phyloP scores from a whole-genome alignment of 2,888 invertebrate species.

The Achlya flavicornis region DNA sequence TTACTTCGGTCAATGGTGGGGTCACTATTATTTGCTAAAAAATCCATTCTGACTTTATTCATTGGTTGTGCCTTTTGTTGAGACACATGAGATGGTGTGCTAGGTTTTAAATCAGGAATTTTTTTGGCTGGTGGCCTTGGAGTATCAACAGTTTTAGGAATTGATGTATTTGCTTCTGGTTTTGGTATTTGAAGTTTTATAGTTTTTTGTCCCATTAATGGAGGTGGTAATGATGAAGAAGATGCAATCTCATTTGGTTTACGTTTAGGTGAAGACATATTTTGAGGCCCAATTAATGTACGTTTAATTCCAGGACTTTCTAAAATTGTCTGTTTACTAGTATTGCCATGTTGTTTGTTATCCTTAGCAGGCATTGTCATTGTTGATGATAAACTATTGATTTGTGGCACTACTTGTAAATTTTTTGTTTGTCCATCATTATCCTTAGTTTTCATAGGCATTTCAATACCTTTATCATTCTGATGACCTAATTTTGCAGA shows the following conservation, averaged over 20 bases:
- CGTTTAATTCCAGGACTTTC: constrained; percentile 62
- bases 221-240: constrained; percentile 34
- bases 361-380: constrained; percentile 45
- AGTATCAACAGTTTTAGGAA: constrained; percentile 43
- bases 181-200: constrained; percentile 74
- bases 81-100: constrained; percentile 49
- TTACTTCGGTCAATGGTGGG: constrained; percentile 77
- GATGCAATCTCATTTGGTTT: constrained; percentile 69
- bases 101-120: constrained; percentile 76
- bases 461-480: constrained; percentile 39
- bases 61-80: constrained; percentile 61
- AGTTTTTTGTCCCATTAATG: constrained; percentile 49
- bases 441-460: constrained; percentile 41
- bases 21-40: constrained; percentile 78
- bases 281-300: constrained; percentile 51
- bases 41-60: constrained; percentile 76
- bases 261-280: constrained; percentile 73
- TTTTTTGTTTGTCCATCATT: constrained; percentile 38
- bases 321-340: constrained; percentile 31
- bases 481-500: constrained; percentile 28
- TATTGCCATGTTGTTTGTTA: constrained; percentile 43
- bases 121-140: constrained; percentile 60
- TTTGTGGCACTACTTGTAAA: constrained; percentile 25
- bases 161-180: constrained; percentile 45
- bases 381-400: constrained; percentile 30